Evolutionary conservation across 2,113 vertebrate species (phyloP).

Genomic region (Ciconia boyciana): DNA sequence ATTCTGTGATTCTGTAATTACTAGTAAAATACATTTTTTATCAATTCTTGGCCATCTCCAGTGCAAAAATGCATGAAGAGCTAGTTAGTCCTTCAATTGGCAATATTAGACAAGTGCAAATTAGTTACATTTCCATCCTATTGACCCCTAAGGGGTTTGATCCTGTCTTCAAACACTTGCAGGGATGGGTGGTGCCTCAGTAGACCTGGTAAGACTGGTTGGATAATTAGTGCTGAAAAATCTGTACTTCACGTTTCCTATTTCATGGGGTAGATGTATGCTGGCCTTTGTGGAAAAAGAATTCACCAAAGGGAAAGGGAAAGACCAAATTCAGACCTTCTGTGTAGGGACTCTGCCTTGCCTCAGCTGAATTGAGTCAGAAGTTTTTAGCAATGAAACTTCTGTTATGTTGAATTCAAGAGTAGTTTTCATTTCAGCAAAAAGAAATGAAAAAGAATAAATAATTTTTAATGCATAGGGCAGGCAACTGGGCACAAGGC

Average conservation of each 20-base stretch:
- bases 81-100: neutral
- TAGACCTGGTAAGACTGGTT: neutral
- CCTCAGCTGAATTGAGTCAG: neutral
- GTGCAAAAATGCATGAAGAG: neutral
- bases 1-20: too few species aligned
- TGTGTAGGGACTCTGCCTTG: neutral
- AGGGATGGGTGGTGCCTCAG: neutral
- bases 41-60: neutral
- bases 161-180: neutral
- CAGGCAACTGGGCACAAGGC: neutral
- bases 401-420: neutral
- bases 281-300: neutral
- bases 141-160: neutral
- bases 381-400: neutral
- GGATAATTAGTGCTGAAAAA: neutral
- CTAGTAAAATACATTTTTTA: neutral
- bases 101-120: neutral
- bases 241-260: neutral
- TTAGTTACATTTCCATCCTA: neutral
- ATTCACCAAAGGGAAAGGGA: neutral
- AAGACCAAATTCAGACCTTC: neutral
- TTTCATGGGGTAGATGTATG: neutral
- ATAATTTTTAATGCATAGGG: neutral
- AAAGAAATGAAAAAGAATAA: neutral
- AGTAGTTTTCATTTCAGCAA: neutral